These are phyloP conservation scores for Tipula helvola DNA, from an alignment of 2,888 invertebrate species.

Conservation along the genomic window DNA sequence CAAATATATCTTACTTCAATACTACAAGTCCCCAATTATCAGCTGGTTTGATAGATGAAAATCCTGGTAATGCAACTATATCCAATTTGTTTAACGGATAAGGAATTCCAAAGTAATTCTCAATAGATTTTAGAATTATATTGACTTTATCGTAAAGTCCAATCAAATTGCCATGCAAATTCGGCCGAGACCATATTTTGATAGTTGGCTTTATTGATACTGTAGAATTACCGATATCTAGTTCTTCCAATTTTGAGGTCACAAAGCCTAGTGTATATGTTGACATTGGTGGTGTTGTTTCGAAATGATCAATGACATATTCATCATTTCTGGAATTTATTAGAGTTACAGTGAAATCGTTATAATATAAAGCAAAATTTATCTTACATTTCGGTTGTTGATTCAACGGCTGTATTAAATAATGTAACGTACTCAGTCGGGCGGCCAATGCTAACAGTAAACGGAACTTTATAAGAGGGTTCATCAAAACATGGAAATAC, in stretches of 20 bases:
- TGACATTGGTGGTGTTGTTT: constrained; percentile 60
- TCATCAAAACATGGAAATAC: constrained; percentile 76
- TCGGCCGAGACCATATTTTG: constrained; percentile 36
- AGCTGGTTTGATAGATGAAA: constrained; percentile 55
- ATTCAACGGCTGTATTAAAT: constrained; percentile 50
- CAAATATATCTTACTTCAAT: constrained; percentile 48
- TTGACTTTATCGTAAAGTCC: constrained; percentile 46
- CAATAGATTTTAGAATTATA: constrained; percentile 44
- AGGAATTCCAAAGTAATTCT: constrained; percentile 50
- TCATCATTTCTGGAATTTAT: constrained; percentile 12
- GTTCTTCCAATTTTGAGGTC: constrained; percentile 47
- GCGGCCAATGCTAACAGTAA: constrained; percentile 48
- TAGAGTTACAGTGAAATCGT: background rate
- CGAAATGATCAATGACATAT: constrained; percentile 55
- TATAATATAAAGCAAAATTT: background rate
- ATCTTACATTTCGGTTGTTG: constrained; percentile 48
- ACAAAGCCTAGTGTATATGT: constrained; percentile 63
- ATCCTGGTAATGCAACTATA: constrained; percentile 58
- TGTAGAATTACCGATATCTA: background rate
- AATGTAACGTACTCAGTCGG: constrained; percentile 44
- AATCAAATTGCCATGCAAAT: constrained; percentile 35
- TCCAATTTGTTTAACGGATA: constrained; percentile 56
- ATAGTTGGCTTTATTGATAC: constrained; percentile 25
- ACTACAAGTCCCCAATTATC: constrained; percentile 71
- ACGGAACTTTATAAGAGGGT: constrained; percentile 60